phyloP scores from a whole-genome alignment of 2,888 invertebrate species.

The Isoperla grammatica region DNA sequence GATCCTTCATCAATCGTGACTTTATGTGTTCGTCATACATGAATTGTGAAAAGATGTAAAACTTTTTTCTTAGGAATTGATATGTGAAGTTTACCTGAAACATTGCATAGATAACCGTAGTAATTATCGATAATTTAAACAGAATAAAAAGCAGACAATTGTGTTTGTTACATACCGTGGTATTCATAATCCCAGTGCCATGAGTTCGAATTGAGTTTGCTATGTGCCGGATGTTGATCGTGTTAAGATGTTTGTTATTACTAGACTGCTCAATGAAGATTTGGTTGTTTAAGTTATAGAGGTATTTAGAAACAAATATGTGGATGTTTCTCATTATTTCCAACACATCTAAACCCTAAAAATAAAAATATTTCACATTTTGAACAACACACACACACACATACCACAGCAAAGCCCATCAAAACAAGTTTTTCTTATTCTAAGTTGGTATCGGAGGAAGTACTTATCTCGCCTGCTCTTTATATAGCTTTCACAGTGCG shows the following conservation, averaged over 20 bases:
- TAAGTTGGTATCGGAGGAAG: no score
- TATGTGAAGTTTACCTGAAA: slow-evolving; percentile 74
- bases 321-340: slow-evolving; percentile 97
- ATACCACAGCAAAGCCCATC: no score
- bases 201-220: slow-evolving; percentile 96
- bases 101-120: background rate
- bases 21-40: slow-evolving; percentile 97
- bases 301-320: slow-evolving; percentile 86
- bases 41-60: slow-evolving; percentile 93
- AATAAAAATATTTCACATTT: slow-evolving; percentile 16
- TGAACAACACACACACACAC: no score
- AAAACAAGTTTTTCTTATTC: no score
- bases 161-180: slow-evolving; percentile 56
- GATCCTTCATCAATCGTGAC: slow-evolving; percentile 84
- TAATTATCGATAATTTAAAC: no score
- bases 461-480: no score
- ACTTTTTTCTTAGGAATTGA: slow-evolving; percentile 89
- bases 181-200: slow-evolving; percentile 94
- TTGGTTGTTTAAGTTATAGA: slow-evolving; percentile 95
- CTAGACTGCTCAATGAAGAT: slow-evolving; percentile 90
- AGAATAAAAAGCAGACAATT: slow-evolving; percentile 9
- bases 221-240: slow-evolving; percentile 90
- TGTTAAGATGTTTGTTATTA: slow-evolving; percentile 89
- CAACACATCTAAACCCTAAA: slow-evolving; percentile 82
- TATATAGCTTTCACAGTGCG: background rate